Evolutionary conservation across 2,797 vertebrate genomes (phyloP).

Genomic region (Chelmon rostratus): DNA sequence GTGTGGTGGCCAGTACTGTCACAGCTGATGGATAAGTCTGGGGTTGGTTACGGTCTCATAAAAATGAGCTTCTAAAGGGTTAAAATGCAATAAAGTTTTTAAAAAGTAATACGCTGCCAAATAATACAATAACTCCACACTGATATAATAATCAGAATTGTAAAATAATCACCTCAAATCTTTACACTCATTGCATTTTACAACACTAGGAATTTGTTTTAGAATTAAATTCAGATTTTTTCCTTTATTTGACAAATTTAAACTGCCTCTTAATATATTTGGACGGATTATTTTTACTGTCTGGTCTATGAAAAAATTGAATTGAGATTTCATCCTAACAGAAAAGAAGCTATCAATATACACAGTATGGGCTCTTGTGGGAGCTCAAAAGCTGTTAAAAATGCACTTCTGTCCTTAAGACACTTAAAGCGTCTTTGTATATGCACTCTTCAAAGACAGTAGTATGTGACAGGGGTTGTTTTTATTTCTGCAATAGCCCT

Average conservation of each 20-base stretch:
- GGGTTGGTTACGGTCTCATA: slow-evolving; percentile 52
- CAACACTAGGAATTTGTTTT: slow-evolving; percentile 10
- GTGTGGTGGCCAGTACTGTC: slow-evolving; percentile 20
- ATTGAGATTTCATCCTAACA: slow-evolving; percentile 9
- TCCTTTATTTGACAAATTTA: not conserved
- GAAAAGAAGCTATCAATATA: slow-evolving; percentile 4
- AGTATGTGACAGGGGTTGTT: slow-evolving; percentile 55
- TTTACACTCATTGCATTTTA: slow-evolving; percentile 13
- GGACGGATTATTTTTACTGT: not conserved
- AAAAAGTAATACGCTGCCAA: slow-evolving; percentile 46
- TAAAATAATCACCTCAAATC: not conserved
- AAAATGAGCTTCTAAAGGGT: slow-evolving; percentile 58
- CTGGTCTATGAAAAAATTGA: not conserved
- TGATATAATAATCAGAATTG: not conserved
- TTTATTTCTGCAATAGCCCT: slow-evolving; percentile 49
- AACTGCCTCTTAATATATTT: not conserved
- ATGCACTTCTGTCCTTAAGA: not conserved
- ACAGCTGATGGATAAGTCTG: slow-evolving; percentile 52
- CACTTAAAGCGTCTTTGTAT: slow-evolving; percentile 26
- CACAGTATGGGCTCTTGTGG: not conserved
- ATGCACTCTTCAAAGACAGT: slow-evolving; percentile 26
- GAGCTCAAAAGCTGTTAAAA: not conserved
- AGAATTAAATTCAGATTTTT: not conserved
- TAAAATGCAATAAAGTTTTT: slow-evolving; percentile 67
- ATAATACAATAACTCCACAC: slow-evolving; percentile 22